Percentiles rank a stretch among this genome's conserved stretches.
phyloP scores from a whole-genome alignment of 1,140 invertebrate genomes.

The Maconellicoccus hirsutus region DNA sequence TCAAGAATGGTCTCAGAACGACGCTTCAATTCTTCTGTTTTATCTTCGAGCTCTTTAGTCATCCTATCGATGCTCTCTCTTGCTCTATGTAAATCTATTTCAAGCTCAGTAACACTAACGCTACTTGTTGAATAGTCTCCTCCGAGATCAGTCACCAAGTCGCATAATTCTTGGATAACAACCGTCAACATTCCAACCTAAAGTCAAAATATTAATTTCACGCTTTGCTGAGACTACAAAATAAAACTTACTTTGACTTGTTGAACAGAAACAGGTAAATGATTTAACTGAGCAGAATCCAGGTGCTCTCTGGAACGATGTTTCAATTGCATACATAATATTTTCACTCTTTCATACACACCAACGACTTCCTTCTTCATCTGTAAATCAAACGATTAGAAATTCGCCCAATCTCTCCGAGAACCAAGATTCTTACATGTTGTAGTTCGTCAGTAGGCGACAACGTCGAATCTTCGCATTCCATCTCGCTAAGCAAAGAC shows the following conservation, averaged over 20 bases:
- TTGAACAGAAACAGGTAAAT: slow-evolving; percentile 30
- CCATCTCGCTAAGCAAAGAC: slow-evolving; percentile 43
- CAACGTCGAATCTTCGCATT: slow-evolving; percentile 33
- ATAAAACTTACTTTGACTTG: slow-evolving; percentile 31
- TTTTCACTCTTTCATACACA: slow-evolving; percentile 37
- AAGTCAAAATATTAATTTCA: background rate
- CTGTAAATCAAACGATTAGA: slow-evolving; percentile 31
- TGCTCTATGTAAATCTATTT: slow-evolving; percentile 38
- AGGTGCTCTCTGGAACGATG: slow-evolving; percentile 27
- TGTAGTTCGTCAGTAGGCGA: slow-evolving; percentile 31
- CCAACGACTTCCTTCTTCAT: slow-evolving; percentile 40
- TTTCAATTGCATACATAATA: slow-evolving; percentile 37
- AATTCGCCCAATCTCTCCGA: background rate
- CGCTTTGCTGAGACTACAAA: background rate
- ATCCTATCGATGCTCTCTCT: slow-evolving; percentile 53
- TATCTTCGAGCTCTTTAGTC: slow-evolving; percentile 66
- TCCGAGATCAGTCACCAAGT: slow-evolving; percentile 29
- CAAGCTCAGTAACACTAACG: slow-evolving; percentile 34
- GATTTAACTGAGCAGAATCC: slow-evolving; percentile 25
- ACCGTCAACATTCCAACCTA: slow-evolving; percentile 38
- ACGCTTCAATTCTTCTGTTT: slow-evolving; percentile 65
- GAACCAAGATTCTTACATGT: slow-evolving; percentile 27
- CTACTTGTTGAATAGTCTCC: slow-evolving; percentile 30
- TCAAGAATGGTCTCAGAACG: slow-evolving; percentile 67
- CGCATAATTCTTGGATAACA: slow-evolving; percentile 36